Evolutionary conservation across 1,140 invertebrate genomes (phyloP).

Genomic region (Pseudobourletiella spinata): DNA sequence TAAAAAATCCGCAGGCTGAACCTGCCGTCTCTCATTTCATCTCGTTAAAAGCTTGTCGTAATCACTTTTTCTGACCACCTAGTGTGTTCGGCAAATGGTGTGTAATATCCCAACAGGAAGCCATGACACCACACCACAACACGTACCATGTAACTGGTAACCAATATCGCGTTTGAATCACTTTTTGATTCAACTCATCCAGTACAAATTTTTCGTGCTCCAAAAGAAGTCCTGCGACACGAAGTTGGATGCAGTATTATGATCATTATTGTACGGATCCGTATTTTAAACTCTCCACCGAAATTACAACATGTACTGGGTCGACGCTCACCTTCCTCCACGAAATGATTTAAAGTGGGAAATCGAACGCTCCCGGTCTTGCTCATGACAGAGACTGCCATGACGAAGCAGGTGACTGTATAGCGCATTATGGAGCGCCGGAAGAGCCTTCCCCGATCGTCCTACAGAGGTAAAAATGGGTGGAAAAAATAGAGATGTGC

Average conservation of each 20-base stretch:
- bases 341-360: conserved; percentile 48
- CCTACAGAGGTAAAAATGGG: conserved; percentile 21
- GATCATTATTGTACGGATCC: no score
- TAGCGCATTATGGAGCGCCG: conserved; percentile 50
- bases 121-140: no score
- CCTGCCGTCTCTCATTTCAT: no score
- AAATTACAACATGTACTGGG: not conserved
- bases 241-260: no score
- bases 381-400: conserved; percentile 43
- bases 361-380: conserved; percentile 48
- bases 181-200: conserved; percentile 46
- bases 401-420: conserved; percentile 43
- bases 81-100: no score
- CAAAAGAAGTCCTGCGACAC: conserved; percentile 47
- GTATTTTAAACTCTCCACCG: not conserved
- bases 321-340: conserved; percentile 33
- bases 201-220: conserved; percentile 48
- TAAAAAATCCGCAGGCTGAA: no score
- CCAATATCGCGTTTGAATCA: conserved; percentile 51
- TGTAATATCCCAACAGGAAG: not conserved
- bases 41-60: no score
- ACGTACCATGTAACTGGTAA: not conserved
- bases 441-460: conserved; percentile 42
- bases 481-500: not conserved
- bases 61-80: no score